A percentile compares a stretch with the other conserved stretches of the same genome.
Conservation (phyloP, 1,140 invertebrate species). For the Caligus rogercresseyi region DNA sequence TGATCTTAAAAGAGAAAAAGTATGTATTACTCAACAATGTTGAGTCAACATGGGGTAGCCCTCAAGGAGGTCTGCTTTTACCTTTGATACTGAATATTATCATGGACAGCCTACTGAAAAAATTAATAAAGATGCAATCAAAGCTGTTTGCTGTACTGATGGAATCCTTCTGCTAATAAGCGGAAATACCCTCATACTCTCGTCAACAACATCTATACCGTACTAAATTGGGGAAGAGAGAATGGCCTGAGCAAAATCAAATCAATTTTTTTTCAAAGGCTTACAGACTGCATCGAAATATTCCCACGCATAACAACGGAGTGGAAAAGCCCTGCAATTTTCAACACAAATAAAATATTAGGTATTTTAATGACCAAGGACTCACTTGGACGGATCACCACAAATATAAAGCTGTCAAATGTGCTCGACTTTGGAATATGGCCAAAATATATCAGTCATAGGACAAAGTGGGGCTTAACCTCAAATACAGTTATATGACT, state of each 20-base stretch:
- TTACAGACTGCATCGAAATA: background rate
- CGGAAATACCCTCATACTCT: background rate
- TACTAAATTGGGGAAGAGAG: background rate
- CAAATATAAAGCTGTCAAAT: background rate
- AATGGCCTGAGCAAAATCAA: background rate
- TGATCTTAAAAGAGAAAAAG: background rate
- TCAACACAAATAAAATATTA: background rate
- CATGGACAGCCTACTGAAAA: background rate
- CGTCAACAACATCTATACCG: background rate
- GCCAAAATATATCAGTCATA: background rate
- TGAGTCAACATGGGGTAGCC: background rate
- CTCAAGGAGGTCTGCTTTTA: background rate
- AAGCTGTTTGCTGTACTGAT: background rate
- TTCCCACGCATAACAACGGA: background rate
- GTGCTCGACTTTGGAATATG: background rate
- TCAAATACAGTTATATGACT: background rate
- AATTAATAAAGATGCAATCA: background rate
- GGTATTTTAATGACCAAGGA: background rate
- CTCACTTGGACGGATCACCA: background rate
- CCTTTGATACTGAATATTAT: background rate
- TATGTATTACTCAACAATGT: too few species aligned
- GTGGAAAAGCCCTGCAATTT: background rate
- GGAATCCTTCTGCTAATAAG: background rate
- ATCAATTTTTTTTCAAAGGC: background rate
- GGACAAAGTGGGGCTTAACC: background rate